Evolutionary conservation across 1,140 invertebrate genomes (phyloP).

Genomic region (Ips typographus): DNA sequence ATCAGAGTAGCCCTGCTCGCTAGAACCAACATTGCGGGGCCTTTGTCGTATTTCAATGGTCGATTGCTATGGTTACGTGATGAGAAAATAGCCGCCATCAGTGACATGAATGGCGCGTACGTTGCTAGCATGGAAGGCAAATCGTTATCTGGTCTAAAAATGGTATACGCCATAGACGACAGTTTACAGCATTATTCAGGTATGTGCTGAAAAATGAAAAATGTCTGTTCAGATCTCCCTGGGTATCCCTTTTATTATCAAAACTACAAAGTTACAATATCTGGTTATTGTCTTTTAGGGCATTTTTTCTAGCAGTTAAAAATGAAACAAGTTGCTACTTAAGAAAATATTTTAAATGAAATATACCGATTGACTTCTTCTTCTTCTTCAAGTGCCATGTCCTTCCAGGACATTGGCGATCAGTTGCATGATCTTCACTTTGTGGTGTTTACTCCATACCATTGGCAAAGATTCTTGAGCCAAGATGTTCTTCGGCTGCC

Average conservation of each 20-base stretch:
- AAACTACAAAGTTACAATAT: too few relatives aligned
- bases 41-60: conserved; percentile 77
- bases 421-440: too few relatives aligned
- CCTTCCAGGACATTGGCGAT: too few relatives aligned
- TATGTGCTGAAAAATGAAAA: conserved; percentile 36
- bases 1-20: conserved; percentile 54
- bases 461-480: too few relatives aligned
- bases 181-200: conserved; percentile 62
- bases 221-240: not conserved
- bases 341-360: too few relatives aligned
- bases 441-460: too few relatives aligned
- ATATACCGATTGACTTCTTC: too few relatives aligned
- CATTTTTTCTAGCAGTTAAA: too few relatives aligned
- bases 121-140: conserved; percentile 69
- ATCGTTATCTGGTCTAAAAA: conserved; percentile 64
- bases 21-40: conserved; percentile 59
- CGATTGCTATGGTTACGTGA: conserved; percentile 80
- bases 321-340: too few relatives aligned
- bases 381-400: too few relatives aligned
- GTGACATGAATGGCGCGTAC: conserved; percentile 74
- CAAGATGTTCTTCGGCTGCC: too few relatives aligned
- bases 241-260: not conserved
- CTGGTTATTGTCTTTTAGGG: too few relatives aligned
- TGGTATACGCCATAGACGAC: conserved; percentile 72
- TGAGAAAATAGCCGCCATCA: conserved; percentile 71